Percentiles rank a stretch among this genome's conserved stretches.
Evolutionary conservation across 2,888 invertebrate genomes (phyloP).

Genomic region (Agrotis ipsilon): DNA sequence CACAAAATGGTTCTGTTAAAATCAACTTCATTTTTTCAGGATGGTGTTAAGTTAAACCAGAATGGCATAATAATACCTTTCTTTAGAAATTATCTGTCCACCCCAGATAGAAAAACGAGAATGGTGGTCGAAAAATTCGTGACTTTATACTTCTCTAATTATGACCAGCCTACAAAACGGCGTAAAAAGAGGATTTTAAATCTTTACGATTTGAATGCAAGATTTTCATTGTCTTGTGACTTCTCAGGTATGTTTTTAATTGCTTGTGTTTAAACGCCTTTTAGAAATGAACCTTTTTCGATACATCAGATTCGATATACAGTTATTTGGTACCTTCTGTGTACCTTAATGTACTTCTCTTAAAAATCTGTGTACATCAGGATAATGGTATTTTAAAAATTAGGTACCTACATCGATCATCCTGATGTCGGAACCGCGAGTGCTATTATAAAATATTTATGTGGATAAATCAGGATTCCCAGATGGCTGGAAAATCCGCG

Average conservation of each 20-base stretch:
- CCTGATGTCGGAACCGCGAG: too few relatives aligned
- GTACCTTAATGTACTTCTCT: too few relatives aligned
- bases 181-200: conserved; percentile 62
- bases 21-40: conserved; percentile 72
- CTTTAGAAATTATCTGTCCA: conserved; percentile 75
- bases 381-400: too few relatives aligned
- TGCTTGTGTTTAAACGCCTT: background rate
- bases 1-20: background rate
- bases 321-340: too few relatives aligned
- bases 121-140: conserved; percentile 84
- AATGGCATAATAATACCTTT: conserved; percentile 79
- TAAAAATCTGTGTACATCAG: too few relatives aligned
- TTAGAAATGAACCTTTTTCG: too few relatives aligned
- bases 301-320: too few relatives aligned
- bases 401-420: too few relatives aligned
- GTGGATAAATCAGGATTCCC: too few relatives aligned
- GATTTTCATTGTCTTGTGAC: conserved; percentile 69
- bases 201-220: conserved; percentile 74
- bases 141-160: conserved; percentile 80
- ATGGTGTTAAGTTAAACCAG: conserved; percentile 81
- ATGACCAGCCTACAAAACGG: conserved; percentile 29
- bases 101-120: conserved; percentile 73
- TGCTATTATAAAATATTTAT: too few relatives aligned
- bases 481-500: too few relatives aligned
- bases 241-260: conserved; percentile 67